Evolutionary conservation across 2,888 invertebrate genomes (phyloP).

Genomic region (Sclerodermus sp.): DNA sequence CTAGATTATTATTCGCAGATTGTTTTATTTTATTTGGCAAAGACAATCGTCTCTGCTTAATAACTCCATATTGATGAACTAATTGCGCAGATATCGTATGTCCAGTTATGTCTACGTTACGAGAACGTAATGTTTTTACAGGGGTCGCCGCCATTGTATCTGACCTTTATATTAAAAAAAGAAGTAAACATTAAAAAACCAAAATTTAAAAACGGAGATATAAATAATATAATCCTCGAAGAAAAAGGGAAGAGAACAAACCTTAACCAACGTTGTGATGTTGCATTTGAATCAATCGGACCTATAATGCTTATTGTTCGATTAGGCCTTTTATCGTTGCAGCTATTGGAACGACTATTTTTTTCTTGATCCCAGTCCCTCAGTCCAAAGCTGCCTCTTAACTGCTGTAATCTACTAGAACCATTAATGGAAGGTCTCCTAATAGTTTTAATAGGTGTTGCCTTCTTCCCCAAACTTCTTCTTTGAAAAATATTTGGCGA

Average conservation of each 20-base stretch:
- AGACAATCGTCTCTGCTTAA: constrained; percentile 44
- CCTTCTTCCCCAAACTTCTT: constrained; percentile 52
- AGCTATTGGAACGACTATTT: constrained; percentile 26
- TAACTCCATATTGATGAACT: constrained; percentile 47
- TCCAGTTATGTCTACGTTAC: constrained; percentile 54
- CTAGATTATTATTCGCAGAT: constrained; percentile 19
- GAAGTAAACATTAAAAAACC: background rate
- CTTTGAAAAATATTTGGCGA: constrained; percentile 48
- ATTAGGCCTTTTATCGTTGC: constrained; percentile 29
- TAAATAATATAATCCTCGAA: too few species aligned
- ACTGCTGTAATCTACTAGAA: constrained; percentile 38
- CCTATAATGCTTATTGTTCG: constrained; percentile 30
- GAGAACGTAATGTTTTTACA: constrained; percentile 53
- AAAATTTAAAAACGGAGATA: background rate
- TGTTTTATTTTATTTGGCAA: constrained; percentile 43
- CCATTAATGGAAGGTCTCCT: constrained; percentile 49
- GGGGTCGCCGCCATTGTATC: constrained; percentile 56
- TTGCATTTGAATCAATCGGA: constrained; percentile 26
- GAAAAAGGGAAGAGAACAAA: too few species aligned
- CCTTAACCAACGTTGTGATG: constrained; percentile 51
- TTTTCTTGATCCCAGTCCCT: constrained; percentile 48
- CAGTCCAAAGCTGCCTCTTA: constrained; percentile 44
- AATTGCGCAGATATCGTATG: constrained; percentile 49
- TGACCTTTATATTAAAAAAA: constrained; percentile 35
- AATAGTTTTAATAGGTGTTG: constrained; percentile 48